Evolutionary conservation across 64 coral and sea anemone species (phyloP).

Genomic region (Platygyra sinensis): DNA sequence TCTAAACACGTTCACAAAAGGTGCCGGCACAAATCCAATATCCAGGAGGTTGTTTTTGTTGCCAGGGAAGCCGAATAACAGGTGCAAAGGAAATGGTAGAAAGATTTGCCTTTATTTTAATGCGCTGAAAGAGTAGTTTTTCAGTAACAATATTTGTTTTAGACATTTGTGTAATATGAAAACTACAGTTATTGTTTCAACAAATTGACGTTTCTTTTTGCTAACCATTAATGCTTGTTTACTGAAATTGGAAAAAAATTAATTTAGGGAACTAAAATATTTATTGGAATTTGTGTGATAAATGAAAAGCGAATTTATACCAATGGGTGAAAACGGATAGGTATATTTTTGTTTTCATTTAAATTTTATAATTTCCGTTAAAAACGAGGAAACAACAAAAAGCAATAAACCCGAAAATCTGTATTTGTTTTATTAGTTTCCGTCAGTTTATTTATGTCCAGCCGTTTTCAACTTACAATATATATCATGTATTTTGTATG

Average conservation of each 20-base stretch:
- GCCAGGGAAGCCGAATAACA: background rate
- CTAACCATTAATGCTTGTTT: background rate
- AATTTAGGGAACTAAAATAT: background rate
- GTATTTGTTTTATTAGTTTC: too few species aligned
- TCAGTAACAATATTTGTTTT: background rate
- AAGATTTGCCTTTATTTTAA: background rate
- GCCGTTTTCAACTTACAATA: too few species aligned
- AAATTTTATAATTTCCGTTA: too few species aligned
- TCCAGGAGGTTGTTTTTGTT: background rate
- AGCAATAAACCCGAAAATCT: too few species aligned
- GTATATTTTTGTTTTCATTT: too few species aligned
- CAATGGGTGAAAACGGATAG: too few species aligned
- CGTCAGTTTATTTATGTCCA: too few species aligned
- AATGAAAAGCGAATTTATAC: too few species aligned
- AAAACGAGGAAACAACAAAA: too few species aligned
- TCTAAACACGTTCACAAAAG: background rate
- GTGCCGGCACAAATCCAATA: background rate
- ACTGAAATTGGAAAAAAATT: background rate
- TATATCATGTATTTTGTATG: too few species aligned
- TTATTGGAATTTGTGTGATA: background rate
- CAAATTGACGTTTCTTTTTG: background rate
- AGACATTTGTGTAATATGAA: constrained; percentile 7
- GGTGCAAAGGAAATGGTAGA: background rate
- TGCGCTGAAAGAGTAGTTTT: background rate
- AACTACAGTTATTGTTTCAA: background rate